Base-by-base conservation (phyloP, 2,888 invertebrate genomes). In the Hydraecia micacea region DNA sequence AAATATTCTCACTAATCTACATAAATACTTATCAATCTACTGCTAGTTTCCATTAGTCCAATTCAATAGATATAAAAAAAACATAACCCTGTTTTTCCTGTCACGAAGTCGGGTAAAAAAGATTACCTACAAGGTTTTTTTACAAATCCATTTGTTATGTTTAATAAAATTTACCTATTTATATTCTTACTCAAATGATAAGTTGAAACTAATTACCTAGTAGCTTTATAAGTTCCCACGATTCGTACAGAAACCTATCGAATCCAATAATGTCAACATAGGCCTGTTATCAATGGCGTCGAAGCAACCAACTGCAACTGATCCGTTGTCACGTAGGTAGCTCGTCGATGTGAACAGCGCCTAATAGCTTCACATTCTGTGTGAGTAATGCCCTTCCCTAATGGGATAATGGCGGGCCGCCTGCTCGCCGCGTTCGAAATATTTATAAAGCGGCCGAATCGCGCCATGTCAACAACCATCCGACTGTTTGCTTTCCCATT, bases 361-460 rank as follows among this genome's bases (percentile, higher is more conserved):
- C 92, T 94, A 94, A 95, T 94, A 94, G 94, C 93, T 92, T 92
- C 93, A 93, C 94, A 94, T 95, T 95, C 93, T 94, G 93, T 92
- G 93, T 95, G 95, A 96, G 94, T 95, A 94, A 95, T 95, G 94
- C 93, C 92, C 94, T 95, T 92, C 93, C 95, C 93, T 96, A 96
- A 96, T 96, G 95, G 95, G 95, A 95, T 96, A 96, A 96, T 96
- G 93, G 94, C 94, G 92, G 92, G 91, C 91, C 92, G 75, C 79
- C 79, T 91, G 91, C 86, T 83, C 88, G 87, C 90, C 91, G 92
- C 92, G 93, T 91, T 95, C 93, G 94, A 95, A 96, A 96, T 95
- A 96, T 95, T 95, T 96, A 94, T 95, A 95, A 95, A 95, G 94
- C 95, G 93, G 92, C 92, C 91, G 94, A 95, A 95, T 93, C 92